phyloP scores from a whole-genome alignment of 2,797 vertebrate genomes.

The Intellagama lesueurii region DNA sequence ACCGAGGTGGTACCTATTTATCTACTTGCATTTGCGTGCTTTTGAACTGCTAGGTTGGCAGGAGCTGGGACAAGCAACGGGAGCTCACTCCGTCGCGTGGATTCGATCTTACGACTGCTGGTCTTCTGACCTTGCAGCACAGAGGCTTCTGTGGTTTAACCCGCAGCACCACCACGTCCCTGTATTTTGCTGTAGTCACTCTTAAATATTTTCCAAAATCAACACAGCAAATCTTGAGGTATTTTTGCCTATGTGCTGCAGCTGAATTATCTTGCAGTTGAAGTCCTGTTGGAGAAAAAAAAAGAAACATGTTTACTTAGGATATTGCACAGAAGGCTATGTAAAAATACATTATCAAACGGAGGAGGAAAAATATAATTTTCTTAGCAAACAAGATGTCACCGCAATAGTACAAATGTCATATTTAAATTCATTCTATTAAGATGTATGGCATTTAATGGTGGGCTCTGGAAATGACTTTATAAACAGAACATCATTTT shows the following conservation, averaged over 20 bases:
- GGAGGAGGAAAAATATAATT: conserved; percentile 54
- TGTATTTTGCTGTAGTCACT: too few species aligned
- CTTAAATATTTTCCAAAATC: conserved; percentile 27
- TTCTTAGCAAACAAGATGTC: conserved; percentile 75
- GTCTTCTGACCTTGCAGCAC: too few species aligned
- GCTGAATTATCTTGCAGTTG: conserved; percentile 28
- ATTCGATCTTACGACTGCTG: too few species aligned
- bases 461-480: conserved; percentile 67
- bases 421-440: conserved; percentile 76
- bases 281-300: conserved; percentile 39
- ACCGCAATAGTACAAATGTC: conserved; percentile 66
- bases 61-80: too few species aligned
- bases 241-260: background rate
- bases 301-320: conserved; percentile 47
- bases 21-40: too few species aligned
- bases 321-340: conserved; percentile 57
- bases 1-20: too few species aligned
- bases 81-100: too few species aligned
- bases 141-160: too few species aligned
- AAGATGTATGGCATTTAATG: conserved; percentile 76
- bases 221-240: conserved; percentile 47
- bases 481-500: conserved; percentile 76
- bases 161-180: too few species aligned
- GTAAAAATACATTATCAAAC: conserved; percentile 65
- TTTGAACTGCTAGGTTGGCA: too few species aligned